Conservation (phyloP, 2,113 vertebrate genomes). For the Mirza zaza region DNA sequence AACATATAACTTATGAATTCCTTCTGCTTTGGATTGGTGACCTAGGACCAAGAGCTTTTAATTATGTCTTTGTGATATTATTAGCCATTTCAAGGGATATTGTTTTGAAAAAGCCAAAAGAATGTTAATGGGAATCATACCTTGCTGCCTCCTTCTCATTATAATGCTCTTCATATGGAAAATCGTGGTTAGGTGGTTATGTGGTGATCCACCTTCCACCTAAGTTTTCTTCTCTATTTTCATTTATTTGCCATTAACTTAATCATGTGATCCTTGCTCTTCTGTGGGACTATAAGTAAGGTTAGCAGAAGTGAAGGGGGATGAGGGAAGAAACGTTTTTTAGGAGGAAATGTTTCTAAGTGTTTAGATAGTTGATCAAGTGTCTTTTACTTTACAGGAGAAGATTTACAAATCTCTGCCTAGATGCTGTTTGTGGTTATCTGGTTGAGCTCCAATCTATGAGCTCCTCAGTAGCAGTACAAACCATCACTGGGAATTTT, state of each 20-base stretch:
- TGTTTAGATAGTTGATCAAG: neutral
- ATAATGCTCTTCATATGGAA: neutral
- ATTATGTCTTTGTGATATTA: neutral
- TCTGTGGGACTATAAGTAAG: neutral
- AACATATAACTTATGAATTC: neutral
- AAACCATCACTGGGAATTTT: slow-evolving; percentile 92
- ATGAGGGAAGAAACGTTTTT: neutral
- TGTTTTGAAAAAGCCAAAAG: slow-evolving; percentile 45
- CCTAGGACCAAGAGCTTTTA: neutral
- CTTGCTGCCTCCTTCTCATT: neutral
- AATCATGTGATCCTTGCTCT: neutral
- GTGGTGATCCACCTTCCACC: neutral
- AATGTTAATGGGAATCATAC: neutral
- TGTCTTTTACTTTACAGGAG: slow-evolving; percentile 84
- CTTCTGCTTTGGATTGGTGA: neutral
- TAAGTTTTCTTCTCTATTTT: neutral
- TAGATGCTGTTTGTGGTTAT: slow-evolving; percentile 96
- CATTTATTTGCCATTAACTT: neutral
- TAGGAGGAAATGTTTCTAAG: slow-evolving; percentile 17
- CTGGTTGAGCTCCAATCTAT: slow-evolving; percentile 97
- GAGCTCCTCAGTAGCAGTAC: slow-evolving; percentile 89
- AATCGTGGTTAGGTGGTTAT: neutral
- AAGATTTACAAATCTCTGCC: slow-evolving; percentile 93
- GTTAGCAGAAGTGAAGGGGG: neutral
- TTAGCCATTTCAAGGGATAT: neutral